Conservation (phyloP, 2,888 invertebrate genomes). For the Acleris cristana region DNA sequence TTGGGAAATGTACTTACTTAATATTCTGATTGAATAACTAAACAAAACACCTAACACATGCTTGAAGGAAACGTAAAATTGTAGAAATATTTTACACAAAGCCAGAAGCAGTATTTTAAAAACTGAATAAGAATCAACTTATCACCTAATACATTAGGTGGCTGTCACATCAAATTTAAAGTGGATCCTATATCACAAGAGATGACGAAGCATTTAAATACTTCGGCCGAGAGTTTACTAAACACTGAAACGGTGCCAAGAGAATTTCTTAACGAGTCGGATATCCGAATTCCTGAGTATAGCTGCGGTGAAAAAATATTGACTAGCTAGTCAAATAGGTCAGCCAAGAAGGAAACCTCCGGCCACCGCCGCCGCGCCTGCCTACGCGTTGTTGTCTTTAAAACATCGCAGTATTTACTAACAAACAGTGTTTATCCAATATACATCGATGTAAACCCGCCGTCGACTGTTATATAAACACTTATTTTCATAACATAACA, state of each 20-base stretch:
- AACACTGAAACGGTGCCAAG: conserved; percentile 31
- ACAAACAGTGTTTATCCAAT: conserved; percentile 58
- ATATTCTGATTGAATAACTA: background rate
- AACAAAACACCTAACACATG: conserved; percentile 16
- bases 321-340: conserved; percentile 39
- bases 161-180: conserved; percentile 21
- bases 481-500: conserved; percentile 35
- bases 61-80: background rate
- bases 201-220: conserved; percentile 14
- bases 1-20: background rate
- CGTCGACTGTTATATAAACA: conserved; percentile 37
- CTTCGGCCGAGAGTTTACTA: conserved; percentile 27
- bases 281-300: conserved; percentile 36
- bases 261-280: conserved; percentile 37
- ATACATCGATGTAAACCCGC: conserved; percentile 40
- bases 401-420: conserved; percentile 69
- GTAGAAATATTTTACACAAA: background rate
- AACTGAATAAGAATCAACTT: no score
- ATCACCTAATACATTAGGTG: background rate
- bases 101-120: no score
- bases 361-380: conserved; percentile 36
- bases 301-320: conserved; percentile 30
- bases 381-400: conserved; percentile 64
- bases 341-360: conserved; percentile 36
- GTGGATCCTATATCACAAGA: conserved; percentile 9